Percentiles rank a stretch among this genome's conserved stretches.
Evolutionary conservation across 2,888 invertebrate species (phyloP).

Genomic region (Carabus problematicus): DNA sequence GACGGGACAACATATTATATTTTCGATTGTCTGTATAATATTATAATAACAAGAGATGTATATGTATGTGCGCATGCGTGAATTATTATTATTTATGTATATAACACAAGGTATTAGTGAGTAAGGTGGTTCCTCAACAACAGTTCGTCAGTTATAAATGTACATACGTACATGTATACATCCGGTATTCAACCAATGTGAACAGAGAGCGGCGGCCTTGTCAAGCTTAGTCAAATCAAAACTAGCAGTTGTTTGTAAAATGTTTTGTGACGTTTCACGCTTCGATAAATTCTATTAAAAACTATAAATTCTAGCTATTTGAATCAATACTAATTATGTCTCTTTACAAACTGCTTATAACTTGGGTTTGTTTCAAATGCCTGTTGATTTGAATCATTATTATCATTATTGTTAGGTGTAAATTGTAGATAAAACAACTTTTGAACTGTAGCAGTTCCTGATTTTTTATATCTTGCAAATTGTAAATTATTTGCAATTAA

Average conservation of each 20-base stretch:
- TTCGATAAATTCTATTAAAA: constrained; percentile 11
- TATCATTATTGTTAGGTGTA: neutral
- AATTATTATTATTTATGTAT: no score
- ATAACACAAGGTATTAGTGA: no score
- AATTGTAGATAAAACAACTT: neutral
- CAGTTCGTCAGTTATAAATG: neutral
- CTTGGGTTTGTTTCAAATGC: no score
- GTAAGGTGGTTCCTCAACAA: no score
- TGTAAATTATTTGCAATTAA: constrained; percentile 4
- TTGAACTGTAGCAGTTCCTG: constrained; percentile 10
- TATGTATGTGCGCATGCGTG: no score
- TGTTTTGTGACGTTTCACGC: neutral
- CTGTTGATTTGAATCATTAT: no score
- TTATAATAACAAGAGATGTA: no score
- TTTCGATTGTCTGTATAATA: no score
- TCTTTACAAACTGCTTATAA: no score
- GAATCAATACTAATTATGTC: neutral
- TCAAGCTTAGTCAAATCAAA: constrained; percentile 11
- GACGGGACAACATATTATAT: no score
- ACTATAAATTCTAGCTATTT: neutral
- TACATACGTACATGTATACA: neutral
- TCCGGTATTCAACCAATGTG: neutral
- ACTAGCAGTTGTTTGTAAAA: constrained; percentile 20
- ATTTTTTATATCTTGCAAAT: constrained; percentile 5
- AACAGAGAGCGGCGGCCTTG: constrained; percentile 17